phyloP scores from a whole-genome alignment of 2,797 vertebrate genomes.

The Diplodus sargus region DNA sequence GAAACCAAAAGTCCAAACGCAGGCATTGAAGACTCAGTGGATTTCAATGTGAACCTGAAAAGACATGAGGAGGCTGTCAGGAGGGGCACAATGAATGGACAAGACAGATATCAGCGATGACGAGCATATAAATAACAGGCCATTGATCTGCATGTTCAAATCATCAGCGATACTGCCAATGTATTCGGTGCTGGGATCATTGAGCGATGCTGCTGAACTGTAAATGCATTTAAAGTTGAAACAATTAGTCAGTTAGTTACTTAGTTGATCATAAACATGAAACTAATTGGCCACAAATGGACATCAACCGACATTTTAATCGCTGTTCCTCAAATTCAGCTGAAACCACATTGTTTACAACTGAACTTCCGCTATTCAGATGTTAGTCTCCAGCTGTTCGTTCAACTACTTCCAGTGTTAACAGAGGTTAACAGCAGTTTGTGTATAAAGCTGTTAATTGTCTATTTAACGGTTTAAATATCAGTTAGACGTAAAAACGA shows the following conservation, averaged over 20 bases:
- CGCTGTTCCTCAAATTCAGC: too few species aligned
- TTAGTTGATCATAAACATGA: not conserved
- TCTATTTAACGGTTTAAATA: not conserved
- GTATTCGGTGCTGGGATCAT: not conserved
- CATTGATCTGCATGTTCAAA: not conserved
- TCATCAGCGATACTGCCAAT: not conserved
- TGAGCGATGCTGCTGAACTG: not conserved
- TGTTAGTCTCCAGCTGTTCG: too few species aligned
- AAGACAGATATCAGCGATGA: not conserved
- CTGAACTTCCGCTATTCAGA: too few species aligned
- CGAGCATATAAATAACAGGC: not conserved
- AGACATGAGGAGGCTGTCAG: constrained; percentile 45
- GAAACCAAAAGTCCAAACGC: constrained; percentile 29
- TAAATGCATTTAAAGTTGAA: not conserved
- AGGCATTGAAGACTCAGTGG: constrained; percentile 83
- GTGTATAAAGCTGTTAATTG: too few species aligned
- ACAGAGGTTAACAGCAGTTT: too few species aligned
- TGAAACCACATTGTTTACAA: too few species aligned
- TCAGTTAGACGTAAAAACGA: not conserved
- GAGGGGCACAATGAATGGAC: not conserved
- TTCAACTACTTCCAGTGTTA: too few species aligned
- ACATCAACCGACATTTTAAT: too few species aligned
- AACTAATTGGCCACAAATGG: too few species aligned
- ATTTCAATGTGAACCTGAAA: constrained; percentile 98
- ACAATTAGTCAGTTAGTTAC: not conserved